These are phyloP conservation scores for Pelodiscus sinensis DNA, from an alignment of 2,113 vertebrate genomes.

Conservation along the genomic window DNA sequence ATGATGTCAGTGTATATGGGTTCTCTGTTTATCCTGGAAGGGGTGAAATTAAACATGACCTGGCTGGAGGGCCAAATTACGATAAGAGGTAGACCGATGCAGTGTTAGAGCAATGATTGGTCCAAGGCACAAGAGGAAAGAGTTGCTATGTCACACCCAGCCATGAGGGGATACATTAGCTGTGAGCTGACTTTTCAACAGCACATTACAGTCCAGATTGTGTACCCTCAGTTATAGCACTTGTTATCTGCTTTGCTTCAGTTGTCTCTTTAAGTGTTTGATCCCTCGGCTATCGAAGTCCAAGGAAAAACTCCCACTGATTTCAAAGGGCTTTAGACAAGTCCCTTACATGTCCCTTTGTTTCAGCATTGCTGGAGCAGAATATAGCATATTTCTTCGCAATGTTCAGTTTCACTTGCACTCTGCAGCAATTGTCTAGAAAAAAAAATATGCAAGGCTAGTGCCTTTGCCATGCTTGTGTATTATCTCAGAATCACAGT, in stretches of 20 bases:
- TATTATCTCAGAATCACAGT: background rate
- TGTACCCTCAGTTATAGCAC: background rate
- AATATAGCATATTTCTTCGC: background rate
- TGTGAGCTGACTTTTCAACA: background rate
- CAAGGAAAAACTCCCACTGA: background rate
- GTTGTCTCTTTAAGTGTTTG: background rate
- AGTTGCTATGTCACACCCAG: background rate
- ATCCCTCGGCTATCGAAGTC: background rate
- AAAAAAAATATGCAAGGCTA: conserved; percentile 5
- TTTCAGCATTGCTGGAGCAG: conserved; percentile 2
- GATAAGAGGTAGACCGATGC: background rate
- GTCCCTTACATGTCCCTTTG: background rate
- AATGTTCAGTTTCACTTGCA: background rate
- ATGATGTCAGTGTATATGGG: background rate
- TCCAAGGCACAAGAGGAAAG: background rate
- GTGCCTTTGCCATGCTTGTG: background rate
- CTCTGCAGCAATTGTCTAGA: conserved; percentile 24
- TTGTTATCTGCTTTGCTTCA: background rate
- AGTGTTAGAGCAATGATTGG: background rate
- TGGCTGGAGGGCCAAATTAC: background rate
- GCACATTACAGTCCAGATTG: background rate
- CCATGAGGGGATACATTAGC: background rate
- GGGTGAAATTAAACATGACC: background rate
- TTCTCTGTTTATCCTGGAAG: background rate
- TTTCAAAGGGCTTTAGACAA: background rate